Conservation (phyloP, 2,888 invertebrate genomes). For the Orchesellides sinensis region DNA sequence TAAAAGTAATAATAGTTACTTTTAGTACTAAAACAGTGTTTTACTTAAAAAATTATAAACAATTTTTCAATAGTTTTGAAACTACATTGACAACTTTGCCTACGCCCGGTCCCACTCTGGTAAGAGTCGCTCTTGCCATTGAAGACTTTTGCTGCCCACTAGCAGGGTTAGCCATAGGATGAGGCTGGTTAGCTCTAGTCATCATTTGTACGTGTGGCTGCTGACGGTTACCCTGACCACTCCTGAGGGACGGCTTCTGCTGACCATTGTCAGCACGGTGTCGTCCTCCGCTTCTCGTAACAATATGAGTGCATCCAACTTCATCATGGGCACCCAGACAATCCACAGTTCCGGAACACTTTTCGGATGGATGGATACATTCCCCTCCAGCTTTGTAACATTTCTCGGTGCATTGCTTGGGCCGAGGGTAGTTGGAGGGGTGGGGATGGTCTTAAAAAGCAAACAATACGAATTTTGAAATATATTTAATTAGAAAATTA, state of each 20-base stretch:
- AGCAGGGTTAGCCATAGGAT: not conserved
- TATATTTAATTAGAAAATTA: no score
- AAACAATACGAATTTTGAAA: not conserved
- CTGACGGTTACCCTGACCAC: not conserved
- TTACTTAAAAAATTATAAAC: no score
- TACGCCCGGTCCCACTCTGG: no score
- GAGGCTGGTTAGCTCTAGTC: not conserved
- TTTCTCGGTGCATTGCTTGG: conserved; percentile 25
- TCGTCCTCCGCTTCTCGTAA: conserved; percentile 4
- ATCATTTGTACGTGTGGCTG: not conserved
- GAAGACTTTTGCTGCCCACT: not conserved
- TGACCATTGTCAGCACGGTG: not conserved
- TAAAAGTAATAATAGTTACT: no score
- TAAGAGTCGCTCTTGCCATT: not conserved
- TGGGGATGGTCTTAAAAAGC: not conserved
- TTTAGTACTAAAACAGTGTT: no score
- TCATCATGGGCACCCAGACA: conserved; percentile 66
- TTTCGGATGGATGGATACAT: conserved; percentile 83
- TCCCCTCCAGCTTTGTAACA: conserved; percentile 77
- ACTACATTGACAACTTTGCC: no score
- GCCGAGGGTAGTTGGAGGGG: not conserved
- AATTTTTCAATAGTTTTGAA: no score
- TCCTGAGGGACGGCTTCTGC: not conserved
- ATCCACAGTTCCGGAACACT: conserved; percentile 85
- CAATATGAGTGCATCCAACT: conserved; percentile 40